A percentile compares a stretch with the other conserved stretches of the same genome.
Evolutionary conservation across 2,888 invertebrate species (phyloP).

Genomic region (Nezara viridula): DNA sequence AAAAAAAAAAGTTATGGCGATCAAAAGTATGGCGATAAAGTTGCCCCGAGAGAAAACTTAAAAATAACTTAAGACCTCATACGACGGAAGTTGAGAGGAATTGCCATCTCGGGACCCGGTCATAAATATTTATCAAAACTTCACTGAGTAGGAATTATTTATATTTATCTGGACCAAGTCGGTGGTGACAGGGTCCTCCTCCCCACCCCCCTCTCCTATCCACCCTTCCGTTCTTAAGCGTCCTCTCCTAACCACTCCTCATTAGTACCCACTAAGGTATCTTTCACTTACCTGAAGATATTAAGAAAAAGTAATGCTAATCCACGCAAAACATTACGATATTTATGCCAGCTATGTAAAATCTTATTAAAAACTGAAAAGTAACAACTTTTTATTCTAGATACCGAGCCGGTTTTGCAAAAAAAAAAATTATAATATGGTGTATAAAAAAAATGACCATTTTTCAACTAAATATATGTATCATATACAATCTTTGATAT

Average conservation of each 20-base stretch:
- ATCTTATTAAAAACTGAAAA: too few relatives aligned
- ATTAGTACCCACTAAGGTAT: neutral
- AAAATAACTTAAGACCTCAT: conserved; percentile 35
- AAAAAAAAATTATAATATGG: too few relatives aligned
- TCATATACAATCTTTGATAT: too few relatives aligned
- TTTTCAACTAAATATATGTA: too few relatives aligned
- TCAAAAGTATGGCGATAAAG: conserved; percentile 10
- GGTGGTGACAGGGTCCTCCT: neutral
- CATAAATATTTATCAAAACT: conserved; percentile 35
- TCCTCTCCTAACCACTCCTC: neutral
- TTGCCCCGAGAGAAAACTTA: conserved; percentile 28
- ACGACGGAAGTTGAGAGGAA: conserved; percentile 23
- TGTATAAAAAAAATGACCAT: too few relatives aligned
- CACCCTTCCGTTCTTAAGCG: neutral
- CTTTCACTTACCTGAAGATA: too few relatives aligned
- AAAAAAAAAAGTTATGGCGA: conserved; percentile 5
- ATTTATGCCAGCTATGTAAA: too few relatives aligned
- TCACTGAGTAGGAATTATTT: conserved; percentile 35
- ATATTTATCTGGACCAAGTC: conserved; percentile 28
- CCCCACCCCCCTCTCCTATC: neutral
- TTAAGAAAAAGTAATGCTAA: too few relatives aligned
- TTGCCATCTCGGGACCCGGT: conserved; percentile 23
- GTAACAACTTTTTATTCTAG: too few relatives aligned
- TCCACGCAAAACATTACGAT: too few relatives aligned
- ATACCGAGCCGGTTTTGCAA: too few relatives aligned